Conservation (phyloP, 2,113 vertebrate species). For the Motacilla tschutschensis region DNA sequence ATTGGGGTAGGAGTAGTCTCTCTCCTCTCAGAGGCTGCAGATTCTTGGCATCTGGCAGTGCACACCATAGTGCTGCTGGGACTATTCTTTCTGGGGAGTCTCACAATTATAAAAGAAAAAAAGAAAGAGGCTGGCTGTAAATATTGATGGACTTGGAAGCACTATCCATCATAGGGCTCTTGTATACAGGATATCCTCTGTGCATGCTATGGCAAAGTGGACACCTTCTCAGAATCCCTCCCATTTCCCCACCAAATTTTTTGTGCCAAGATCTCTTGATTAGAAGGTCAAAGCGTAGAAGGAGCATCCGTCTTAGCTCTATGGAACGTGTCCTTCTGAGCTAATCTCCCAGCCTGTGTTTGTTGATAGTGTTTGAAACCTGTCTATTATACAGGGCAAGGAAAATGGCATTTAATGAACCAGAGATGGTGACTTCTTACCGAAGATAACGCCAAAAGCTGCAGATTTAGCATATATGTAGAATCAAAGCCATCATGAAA, state of each 20-base stretch:
- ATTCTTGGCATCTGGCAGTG: neutral
- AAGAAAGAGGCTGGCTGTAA: neutral
- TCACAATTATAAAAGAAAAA: neutral
- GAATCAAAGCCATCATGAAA: neutral
- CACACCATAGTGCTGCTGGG: neutral
- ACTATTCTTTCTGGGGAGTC: neutral
- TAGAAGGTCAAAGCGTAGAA: neutral
- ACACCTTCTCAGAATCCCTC: neutral
- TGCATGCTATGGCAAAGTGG: neutral
- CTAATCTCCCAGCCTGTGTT: neutral
- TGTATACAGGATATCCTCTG: neutral
- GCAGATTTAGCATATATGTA: neutral
- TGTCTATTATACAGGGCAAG: conserved; percentile 30
- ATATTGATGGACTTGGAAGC: neutral
- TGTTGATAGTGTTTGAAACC: conserved; percentile 20
- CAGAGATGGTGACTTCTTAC: neutral
- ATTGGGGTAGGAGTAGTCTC: neutral
- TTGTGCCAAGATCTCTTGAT: neutral
- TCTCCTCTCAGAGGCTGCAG: neutral
- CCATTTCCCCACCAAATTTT: neutral
- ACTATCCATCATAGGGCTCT: neutral
- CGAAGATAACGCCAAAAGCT: neutral
- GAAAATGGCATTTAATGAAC: neutral
- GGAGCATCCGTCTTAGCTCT: neutral
- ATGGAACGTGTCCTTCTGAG: neutral